These are phyloP conservation scores for Melanargia galathea DNA, from an alignment of 2,888 invertebrate species.

Conservation along the genomic window DNA sequence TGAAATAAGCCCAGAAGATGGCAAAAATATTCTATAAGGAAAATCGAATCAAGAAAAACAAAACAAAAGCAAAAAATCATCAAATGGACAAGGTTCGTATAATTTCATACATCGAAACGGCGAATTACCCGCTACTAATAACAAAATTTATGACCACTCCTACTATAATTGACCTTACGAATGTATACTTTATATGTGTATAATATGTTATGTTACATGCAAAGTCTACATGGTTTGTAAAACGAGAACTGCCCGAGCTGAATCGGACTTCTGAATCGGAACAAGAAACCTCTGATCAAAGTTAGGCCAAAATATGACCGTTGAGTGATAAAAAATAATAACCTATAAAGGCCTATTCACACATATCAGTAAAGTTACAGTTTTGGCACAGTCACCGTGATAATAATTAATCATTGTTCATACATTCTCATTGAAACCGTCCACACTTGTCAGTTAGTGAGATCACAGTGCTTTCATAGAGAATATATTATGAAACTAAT, in stretches of 20 bases:
- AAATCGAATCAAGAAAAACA: not conserved
- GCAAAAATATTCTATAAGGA: not conserved
- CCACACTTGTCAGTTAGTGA: no score
- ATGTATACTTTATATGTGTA: slow-evolving; percentile 11
- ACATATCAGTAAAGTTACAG: no score
- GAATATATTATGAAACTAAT: no score
- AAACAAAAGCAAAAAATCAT: slow-evolving; percentile 22
- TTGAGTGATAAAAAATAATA: no score
- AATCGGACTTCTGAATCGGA: not conserved
- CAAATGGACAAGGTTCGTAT: slow-evolving; percentile 33
- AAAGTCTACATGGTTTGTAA: not conserved
- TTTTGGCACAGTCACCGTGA: no score
- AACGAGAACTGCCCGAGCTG: not conserved
- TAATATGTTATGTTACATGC: not conserved
- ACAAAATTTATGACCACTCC: slow-evolving; percentile 51
- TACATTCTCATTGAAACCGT: no score
- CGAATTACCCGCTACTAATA: slow-evolving; percentile 51
- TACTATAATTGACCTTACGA: slow-evolving; percentile 38
- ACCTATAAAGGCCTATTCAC: no score
- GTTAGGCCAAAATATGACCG: no score
- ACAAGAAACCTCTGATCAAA: no score
- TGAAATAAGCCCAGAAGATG: not conserved
- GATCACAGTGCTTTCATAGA: no score
- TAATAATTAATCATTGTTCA: no score
- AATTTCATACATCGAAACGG: slow-evolving; percentile 33